Conservation (phyloP, 2,888 invertebrate genomes). For the Dryobotodes eremita region DNA sequence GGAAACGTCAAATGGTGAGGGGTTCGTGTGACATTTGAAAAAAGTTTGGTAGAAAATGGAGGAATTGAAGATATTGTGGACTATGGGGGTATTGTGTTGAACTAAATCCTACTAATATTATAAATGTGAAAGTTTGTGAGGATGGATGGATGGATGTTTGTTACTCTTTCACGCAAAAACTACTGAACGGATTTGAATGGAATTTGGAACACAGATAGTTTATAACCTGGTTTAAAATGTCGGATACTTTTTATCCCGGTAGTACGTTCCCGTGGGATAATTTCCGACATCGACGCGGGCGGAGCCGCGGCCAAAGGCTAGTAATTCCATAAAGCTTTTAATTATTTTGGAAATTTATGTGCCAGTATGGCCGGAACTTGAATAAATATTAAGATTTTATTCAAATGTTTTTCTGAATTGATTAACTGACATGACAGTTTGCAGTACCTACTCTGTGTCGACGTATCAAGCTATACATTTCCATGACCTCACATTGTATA, state of each 20-base stretch:
- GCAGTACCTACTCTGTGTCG: not conserved
- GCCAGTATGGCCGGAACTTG: not conserved
- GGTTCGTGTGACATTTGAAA: not conserved
- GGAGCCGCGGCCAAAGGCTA: too few species aligned
- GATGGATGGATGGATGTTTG: too few species aligned
- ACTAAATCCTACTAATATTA: not conserved
- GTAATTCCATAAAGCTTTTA: not conserved
- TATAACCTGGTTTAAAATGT: too few species aligned
- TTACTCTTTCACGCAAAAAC: too few species aligned
- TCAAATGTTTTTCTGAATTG: not conserved
- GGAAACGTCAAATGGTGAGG: slow-evolving; percentile 33
- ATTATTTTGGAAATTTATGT: not conserved
- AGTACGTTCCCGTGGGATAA: too few species aligned
- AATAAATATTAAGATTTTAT: not conserved
- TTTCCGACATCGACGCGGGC: too few species aligned
- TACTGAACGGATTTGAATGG: too few species aligned
- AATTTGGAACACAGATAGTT: too few species aligned
- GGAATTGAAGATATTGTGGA: not conserved
- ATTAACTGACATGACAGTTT: not conserved
- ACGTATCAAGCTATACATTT: too few species aligned
- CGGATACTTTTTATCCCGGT: too few species aligned
- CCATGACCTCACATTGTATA: too few species aligned
- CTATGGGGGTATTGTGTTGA: not conserved
- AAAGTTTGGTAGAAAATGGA: not conserved
- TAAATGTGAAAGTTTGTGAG: too few species aligned